Conservation (phyloP, 2,888 invertebrate species). For the Diaphora mendica region DNA sequence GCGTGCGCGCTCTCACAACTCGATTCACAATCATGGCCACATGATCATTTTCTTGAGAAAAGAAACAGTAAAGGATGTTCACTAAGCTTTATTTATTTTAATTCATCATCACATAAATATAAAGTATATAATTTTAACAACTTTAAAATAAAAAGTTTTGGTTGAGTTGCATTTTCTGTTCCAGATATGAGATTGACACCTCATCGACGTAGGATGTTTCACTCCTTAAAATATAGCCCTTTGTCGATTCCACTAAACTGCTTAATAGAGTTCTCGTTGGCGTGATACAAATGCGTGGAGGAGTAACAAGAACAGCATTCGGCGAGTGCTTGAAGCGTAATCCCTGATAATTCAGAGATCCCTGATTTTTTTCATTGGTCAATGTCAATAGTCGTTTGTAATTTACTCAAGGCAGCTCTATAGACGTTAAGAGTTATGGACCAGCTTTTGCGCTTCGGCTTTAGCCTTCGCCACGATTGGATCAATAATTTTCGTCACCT, state of each 20-base stretch:
- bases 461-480: slow-evolving; percentile 8
- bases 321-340: background rate
- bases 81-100: too few relatives aligned
- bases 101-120: too few relatives aligned
- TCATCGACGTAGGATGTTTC: background rate
- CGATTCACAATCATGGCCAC: too few relatives aligned
- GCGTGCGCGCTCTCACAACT: too few relatives aligned
- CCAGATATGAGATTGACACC: background rate
- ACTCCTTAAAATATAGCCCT: background rate
- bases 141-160: too few relatives aligned
- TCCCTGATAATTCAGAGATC: background rate
- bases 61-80: too few relatives aligned
- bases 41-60: too few relatives aligned
- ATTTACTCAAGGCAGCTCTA: background rate
- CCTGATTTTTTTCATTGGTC: background rate
- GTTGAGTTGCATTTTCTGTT: background rate
- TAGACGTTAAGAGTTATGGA: background rate
- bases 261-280: background rate
- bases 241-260: background rate
- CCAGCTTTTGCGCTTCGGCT: background rate
- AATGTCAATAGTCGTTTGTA: background rate
- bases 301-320: background rate
- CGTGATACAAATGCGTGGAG: background rate
- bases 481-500: slow-evolving; percentile 10
- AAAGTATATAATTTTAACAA: too few relatives aligned